Base-by-base conservation (phyloP, 2,113 vertebrate species). In the Crypturellus undulatus region DNA sequence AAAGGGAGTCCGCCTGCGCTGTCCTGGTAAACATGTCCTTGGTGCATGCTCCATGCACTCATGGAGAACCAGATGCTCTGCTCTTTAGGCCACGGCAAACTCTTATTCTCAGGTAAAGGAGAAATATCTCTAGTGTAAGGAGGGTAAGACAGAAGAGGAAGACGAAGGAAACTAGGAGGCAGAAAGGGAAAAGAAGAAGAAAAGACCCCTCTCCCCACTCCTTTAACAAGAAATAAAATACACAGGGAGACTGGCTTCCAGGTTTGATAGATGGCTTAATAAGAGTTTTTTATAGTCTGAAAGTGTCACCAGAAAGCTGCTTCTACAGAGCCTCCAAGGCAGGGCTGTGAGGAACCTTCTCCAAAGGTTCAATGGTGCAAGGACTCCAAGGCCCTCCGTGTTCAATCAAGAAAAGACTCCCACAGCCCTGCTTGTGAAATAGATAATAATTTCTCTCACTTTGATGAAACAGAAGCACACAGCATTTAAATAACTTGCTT, bases 361-460 rank as follows among this genome's bases (percentile, higher is more conserved):
- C 2, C 12, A 52, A 30, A 70, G 32, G 40, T 16, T 21, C 3
- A 10, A 2, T 3, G 6, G 24, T 59, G 8, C 1, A 15, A 4
- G 9, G 67, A 1, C 38, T 8, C 0, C 6, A 65, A 28, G 52
- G 19, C 49, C 2, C 18, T 13, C n/a, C 4, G 21, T 0, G 28
- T n/a, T 28, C 43, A 9, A 8, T 34, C 8, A 59, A 49, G 4
- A 15, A 20, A 13, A 40, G 22, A 49, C 28, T 5, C 58, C 14
- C 47, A 22, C 56, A 40, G 52, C 54, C n/a, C 43, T 43, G 56
- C 63, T 16, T 24, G 15, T 3, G 22, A 79, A 34, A 10, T 47
- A 49, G 20, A 7, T 1, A 7, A 17, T 9, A 26, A 63, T 51
- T 54, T 6, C 14, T 91, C 65, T 70, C 28, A 51, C 20, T 73